A percentile compares a stretch with the other conserved stretches of the same genome.
Evolutionary conservation across 2,888 invertebrate genomes (phyloP).

Genomic region (Pandemis heparana): DNA sequence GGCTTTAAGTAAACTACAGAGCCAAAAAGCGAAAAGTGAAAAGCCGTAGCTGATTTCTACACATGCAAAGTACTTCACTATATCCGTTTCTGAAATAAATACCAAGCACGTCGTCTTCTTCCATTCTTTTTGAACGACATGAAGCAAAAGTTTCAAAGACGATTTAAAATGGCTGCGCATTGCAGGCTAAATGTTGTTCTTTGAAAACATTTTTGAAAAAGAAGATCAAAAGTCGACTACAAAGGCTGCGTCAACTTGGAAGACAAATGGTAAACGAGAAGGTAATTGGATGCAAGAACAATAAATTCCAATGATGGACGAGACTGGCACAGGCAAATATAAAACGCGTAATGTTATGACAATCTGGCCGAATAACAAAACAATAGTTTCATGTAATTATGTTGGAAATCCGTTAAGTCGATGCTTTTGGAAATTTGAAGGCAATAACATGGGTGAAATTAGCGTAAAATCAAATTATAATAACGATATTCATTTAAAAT

Average conservation of each 20-base stretch:
- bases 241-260: constrained; percentile 8
- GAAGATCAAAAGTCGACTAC: constrained; percentile 20
- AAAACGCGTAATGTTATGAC: constrained; percentile 8
- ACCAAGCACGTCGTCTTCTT: neutral
- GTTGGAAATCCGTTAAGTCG: neutral
- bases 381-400: neutral
- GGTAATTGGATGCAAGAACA: constrained; percentile 24
- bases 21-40: no score
- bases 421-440: neutral
- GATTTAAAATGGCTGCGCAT: neutral
- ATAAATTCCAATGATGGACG: constrained; percentile 26
- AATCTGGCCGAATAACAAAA: neutral
- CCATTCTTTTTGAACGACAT: neutral
- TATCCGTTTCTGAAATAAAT: neutral
- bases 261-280: constrained; percentile 24
- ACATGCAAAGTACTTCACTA: neutral
- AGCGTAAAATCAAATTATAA: no score
- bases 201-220: neutral
- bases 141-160: neutral
- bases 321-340: constrained; percentile 10
- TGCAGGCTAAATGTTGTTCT: neutral
- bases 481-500: no score
- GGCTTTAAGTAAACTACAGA: no score
- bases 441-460: neutral
- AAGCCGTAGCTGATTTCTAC: no score